Evolutionary conservation across 2,888 invertebrate species (phyloP).

Genomic region (Portevinia maculata): DNA sequence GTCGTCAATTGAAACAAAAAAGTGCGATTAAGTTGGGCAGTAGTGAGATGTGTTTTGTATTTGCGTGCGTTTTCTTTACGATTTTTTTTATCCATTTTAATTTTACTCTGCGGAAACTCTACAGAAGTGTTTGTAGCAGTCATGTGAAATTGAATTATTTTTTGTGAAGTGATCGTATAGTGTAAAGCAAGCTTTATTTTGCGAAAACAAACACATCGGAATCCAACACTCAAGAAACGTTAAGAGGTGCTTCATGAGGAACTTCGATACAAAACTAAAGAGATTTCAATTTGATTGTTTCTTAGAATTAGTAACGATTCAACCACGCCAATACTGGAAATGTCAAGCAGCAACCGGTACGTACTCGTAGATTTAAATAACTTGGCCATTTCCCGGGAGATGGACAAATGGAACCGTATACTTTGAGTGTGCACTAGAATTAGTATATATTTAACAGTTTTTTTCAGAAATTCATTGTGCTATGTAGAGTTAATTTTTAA

Average conservation of each 20-base stretch:
- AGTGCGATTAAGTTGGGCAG: slow-evolving; percentile 51
- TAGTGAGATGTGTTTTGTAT: slow-evolving; percentile 33
- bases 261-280: slow-evolving; percentile 34
- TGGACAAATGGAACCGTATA: slow-evolving; percentile 28
- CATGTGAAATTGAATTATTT: no score
- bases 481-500: background rate
- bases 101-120: slow-evolving; percentile 23
- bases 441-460: slow-evolving; percentile 26
- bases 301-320: slow-evolving; percentile 54
- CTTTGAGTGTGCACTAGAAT: slow-evolving; percentile 31
- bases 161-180: no score
- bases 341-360: slow-evolving; percentile 43
- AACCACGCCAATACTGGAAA: slow-evolving; percentile 48
- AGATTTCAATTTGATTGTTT: slow-evolving; percentile 22
- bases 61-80: slow-evolving; percentile 8
- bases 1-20: slow-evolving; percentile 61
- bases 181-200: no score
- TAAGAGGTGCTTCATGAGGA: slow-evolving; percentile 44
- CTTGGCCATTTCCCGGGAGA: background rate
- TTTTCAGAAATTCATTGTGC: slow-evolving; percentile 10
- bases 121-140: slow-evolving; percentile 6
- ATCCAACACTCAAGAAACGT: slow-evolving; percentile 45
- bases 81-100: background rate
- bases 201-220: slow-evolving; percentile 28
- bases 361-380: slow-evolving; percentile 48